phyloP scores from a whole-genome alignment of 2,113 vertebrate genomes.

The Sclerurus mexicanus region DNA sequence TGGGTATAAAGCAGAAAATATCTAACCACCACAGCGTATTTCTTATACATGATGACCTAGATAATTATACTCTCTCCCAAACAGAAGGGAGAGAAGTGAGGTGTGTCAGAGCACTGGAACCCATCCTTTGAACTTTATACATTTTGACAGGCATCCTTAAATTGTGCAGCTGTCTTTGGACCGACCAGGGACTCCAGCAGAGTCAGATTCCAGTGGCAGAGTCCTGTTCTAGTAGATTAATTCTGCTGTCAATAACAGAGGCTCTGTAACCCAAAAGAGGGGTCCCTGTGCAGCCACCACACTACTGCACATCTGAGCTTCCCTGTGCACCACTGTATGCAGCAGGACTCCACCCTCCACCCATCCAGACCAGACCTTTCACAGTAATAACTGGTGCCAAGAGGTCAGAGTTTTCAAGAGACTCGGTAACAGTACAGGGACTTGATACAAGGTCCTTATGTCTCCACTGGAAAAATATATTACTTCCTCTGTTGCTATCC shows the following conservation, averaged over 20 bases:
- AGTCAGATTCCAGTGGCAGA: not conserved
- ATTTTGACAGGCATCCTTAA: slow-evolving; percentile 15
- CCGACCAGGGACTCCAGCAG: not conserved
- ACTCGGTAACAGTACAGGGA: not conserved
- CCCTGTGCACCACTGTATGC: accelerated
- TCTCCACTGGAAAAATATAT: not conserved
- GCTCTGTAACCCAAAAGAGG: not conserved
- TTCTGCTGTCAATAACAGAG: not conserved
- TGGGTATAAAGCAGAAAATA: not conserved
- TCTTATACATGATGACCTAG: not conserved
- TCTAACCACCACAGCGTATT: not conserved
- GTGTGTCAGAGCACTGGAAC: not conserved
- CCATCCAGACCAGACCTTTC: not conserved
- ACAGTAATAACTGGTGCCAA: accelerated
- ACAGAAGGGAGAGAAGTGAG: not conserved
- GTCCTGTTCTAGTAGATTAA: not conserved
- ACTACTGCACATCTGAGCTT: accelerated
- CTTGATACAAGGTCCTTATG: not conserved
- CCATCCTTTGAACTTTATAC: not conserved
- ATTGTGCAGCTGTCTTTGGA: slow-evolving; percentile 12
- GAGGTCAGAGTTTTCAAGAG: not conserved
- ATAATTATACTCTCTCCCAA: not conserved
- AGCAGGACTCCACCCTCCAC: not conserved
- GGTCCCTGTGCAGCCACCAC: accelerated
- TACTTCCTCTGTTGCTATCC: not conserved